Evolutionary conservation across 2,797 vertebrate genomes (phyloP).

Genomic region (Platyrinchus mystaceus): DNA sequence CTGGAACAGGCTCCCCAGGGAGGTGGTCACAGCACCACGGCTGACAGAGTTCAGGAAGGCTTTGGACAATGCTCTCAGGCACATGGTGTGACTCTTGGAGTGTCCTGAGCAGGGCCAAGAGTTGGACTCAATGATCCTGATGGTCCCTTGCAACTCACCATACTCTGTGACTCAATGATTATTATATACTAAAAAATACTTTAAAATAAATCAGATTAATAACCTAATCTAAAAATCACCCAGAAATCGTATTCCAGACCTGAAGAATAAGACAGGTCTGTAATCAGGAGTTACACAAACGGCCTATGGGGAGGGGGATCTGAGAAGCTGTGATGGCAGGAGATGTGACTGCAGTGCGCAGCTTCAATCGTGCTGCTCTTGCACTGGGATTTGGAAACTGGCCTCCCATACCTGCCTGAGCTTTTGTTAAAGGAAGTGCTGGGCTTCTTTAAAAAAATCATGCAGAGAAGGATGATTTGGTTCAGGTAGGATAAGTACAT

Average conservation of each 20-base stretch:
- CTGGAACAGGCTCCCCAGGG: background rate
- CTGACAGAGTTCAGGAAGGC: background rate
- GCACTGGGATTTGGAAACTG: background rate
- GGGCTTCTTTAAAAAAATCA: background rate
- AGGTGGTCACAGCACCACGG: background rate
- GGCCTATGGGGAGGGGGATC: background rate
- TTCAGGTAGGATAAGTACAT: background rate
- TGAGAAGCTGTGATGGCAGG: background rate
- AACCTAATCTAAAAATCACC: background rate
- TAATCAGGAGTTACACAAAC: background rate
- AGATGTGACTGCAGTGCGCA: accelerated
- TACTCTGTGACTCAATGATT: background rate
- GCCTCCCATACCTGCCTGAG: background rate
- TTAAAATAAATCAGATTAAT: background rate
- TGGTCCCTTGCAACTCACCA: background rate
- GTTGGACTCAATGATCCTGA: background rate
- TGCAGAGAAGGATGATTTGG: background rate
- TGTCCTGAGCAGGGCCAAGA: background rate
- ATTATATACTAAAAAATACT: background rate
- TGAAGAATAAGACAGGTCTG: background rate
- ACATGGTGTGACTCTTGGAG: background rate
- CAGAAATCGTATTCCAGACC: background rate
- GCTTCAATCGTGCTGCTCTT: background rate
- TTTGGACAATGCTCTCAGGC: background rate
- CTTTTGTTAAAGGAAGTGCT: background rate